These are phyloP conservation scores for Glaucidium brasilianum DNA, from an alignment of 2,113 vertebrate species.

Conservation along the genomic window DNA sequence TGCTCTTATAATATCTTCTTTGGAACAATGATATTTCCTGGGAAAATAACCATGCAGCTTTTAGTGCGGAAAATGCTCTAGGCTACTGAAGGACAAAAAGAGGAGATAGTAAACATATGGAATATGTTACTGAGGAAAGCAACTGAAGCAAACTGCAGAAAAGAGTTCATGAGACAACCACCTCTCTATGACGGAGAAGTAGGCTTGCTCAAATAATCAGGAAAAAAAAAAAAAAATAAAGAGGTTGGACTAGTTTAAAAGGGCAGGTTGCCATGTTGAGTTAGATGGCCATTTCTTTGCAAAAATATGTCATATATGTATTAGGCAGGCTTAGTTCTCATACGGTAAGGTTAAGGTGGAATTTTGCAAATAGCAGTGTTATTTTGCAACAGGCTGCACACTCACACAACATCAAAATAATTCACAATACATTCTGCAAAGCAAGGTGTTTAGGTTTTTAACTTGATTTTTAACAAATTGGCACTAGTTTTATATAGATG, in stretches of 20 bases:
- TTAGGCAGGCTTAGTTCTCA: not conserved
- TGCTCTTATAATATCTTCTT: not conserved
- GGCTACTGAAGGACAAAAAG: not conserved
- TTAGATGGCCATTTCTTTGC: not conserved
- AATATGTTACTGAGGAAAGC: conserved; percentile 40
- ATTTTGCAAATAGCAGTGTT: not conserved
- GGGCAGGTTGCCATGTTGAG: not conserved
- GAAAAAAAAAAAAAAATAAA: not conserved
- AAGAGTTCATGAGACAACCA: conserved; percentile 33
- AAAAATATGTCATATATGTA: not conserved
- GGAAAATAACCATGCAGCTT: not conserved
- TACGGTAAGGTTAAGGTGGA: not conserved
- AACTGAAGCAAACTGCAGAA: conserved; percentile 37
- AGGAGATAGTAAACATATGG: conserved; percentile 42
- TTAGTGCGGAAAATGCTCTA: not conserved
- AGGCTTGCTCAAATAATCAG: not conserved
- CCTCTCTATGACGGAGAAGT: not conserved
- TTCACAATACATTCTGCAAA: not conserved
- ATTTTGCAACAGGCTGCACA: not conserved
- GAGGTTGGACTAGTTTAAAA: not conserved
- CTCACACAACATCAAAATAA: not conserved
- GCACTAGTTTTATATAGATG: not conserved
- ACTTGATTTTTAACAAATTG: not conserved
- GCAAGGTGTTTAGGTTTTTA: not conserved
- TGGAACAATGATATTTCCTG: conserved; percentile 35